Conservation (phyloP, 2,113 vertebrate genomes). For the Clarias macrocephalus region DNA sequence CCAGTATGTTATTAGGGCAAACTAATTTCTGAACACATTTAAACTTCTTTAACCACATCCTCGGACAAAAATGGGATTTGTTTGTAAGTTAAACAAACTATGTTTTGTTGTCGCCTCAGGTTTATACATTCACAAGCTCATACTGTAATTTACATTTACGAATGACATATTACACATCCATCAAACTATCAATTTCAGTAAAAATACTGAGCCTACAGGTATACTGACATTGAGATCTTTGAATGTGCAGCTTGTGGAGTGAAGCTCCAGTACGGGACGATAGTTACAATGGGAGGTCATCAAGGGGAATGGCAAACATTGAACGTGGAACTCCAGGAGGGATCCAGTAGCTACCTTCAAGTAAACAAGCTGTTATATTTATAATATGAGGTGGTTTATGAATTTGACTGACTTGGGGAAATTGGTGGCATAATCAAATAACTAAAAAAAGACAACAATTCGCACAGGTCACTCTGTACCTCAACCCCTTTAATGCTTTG, state of each 20-base stretch:
- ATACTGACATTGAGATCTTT: not conserved
- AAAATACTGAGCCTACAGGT: not conserved
- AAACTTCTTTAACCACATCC: not conserved
- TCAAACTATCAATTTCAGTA: not conserved
- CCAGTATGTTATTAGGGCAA: too few relatives aligned
- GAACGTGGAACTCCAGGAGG: rapidly evolving
- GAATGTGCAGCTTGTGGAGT: conserved; percentile 63
- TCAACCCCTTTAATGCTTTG: conserved; percentile 58
- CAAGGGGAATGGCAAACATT: conserved; percentile 67
- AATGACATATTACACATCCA: not conserved
- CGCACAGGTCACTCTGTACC: conserved; percentile 60
- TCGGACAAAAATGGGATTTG: not conserved
- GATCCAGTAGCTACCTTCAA: conserved; percentile 56
- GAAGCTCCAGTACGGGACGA: conserved; percentile 3
- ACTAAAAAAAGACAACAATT: not conserved
- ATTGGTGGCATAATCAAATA: not conserved
- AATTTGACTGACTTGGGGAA: not conserved
- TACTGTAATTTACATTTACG: not conserved
- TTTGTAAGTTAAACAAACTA: not conserved
- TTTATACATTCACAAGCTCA: not conserved
- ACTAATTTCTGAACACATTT: not conserved
- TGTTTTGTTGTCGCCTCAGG: not conserved
- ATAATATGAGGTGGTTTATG: not conserved
- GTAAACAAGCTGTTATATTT: conserved; percentile 47
- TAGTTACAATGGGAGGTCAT: not conserved